Base-by-base conservation (phyloP, 2,113 vertebrate species). In the Malurus alboscapulatus region DNA sequence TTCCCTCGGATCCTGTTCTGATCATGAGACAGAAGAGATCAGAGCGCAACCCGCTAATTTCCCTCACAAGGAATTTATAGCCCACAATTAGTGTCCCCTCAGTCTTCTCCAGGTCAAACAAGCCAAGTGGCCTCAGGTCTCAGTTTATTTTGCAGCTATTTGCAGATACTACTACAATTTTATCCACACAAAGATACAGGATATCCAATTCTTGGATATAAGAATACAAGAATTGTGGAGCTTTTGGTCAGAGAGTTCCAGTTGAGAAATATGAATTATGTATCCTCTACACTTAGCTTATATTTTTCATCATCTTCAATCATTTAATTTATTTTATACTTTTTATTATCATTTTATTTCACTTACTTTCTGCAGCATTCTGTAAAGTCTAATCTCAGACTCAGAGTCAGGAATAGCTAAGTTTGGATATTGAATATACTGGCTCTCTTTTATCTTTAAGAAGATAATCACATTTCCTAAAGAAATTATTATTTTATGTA, bases 1-100 rank as follows among this genome's bases (percentile, higher is more conserved):
- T 45, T 81, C 0, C 1, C 36, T 58, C 0, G 0, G 27, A 5
- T 66, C 9, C n/a, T 66, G n/a, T 48, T 34, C 19, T 32, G 32
- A n/a, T n/a, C 10, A 25, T 0, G 0, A 59, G 18, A 45, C 12
- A 32, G 17, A 36, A 57, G 12, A 66, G 18, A 58, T 7, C 18
- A 88, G 4, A 86, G 12, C 45, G 14, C 44, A 21, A 19, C 18
- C 12, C 12, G 29, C 9, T 3, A 29, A 24, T 82, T 59, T 11
- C 7, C 18, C 22, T 40, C 15, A 11, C 53, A 36, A 67, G 22
- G 7, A 53, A 47, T 8, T 67, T 53, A 10, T 30, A 25, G 22
- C 40, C 24, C 5, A 20, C 13, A n/a, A 12, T 25, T 4, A 58
- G 7, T 38, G 4, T 34, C 11, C 14, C 4, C 18, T 67, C 62